Conservation (phyloP, 1,140 invertebrate genomes). For the Onthophagus taurus region DNA sequence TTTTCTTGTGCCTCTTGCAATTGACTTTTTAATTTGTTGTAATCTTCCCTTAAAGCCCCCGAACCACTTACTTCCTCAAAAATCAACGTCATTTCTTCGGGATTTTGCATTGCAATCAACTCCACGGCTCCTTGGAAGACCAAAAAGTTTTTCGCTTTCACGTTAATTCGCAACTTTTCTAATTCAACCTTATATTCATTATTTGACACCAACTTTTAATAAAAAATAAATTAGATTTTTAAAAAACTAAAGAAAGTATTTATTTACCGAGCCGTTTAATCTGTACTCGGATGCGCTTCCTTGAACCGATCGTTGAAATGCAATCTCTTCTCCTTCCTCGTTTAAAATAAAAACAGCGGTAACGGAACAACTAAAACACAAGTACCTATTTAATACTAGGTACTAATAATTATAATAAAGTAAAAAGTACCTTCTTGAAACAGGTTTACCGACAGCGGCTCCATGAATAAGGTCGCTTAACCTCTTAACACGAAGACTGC, state of each 20-base stretch:
- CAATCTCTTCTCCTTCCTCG: slow-evolving; percentile 70
- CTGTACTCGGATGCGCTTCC: slow-evolving; percentile 92
- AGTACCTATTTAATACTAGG: slow-evolving; percentile 23
- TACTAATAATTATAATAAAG: background rate
- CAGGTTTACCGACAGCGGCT: slow-evolving; percentile 89
- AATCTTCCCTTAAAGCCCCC: slow-evolving; percentile 89
- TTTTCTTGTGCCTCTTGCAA: slow-evolving; percentile 97
- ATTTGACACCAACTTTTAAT: slow-evolving; percentile 79
- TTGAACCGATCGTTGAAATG: slow-evolving; percentile 85
- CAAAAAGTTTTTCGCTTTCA: slow-evolving; percentile 98
- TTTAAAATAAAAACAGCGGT: slow-evolving; percentile 87
- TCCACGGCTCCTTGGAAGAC: slow-evolving; percentile 99
- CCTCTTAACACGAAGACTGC: slow-evolving; percentile 87
- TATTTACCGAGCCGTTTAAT: slow-evolving; percentile 78
- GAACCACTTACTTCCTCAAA: slow-evolving; percentile 99
- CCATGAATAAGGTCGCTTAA: slow-evolving; percentile 97
- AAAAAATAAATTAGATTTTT: slow-evolving; percentile 29
- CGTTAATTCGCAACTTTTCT: slow-evolving; percentile 94
- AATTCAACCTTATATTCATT: slow-evolving; percentile 81
- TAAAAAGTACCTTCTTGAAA: slow-evolving; percentile 57
- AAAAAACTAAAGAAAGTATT: slow-evolving; percentile 3
- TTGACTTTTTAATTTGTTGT: slow-evolving; percentile 84
- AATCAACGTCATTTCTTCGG: slow-evolving; percentile 91
- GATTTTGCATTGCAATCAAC: slow-evolving; percentile 99
- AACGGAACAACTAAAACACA: slow-evolving; percentile 62